phyloP scores from a whole-genome alignment of 2,797 vertebrate species.

The Taeniopygia guttata region DNA sequence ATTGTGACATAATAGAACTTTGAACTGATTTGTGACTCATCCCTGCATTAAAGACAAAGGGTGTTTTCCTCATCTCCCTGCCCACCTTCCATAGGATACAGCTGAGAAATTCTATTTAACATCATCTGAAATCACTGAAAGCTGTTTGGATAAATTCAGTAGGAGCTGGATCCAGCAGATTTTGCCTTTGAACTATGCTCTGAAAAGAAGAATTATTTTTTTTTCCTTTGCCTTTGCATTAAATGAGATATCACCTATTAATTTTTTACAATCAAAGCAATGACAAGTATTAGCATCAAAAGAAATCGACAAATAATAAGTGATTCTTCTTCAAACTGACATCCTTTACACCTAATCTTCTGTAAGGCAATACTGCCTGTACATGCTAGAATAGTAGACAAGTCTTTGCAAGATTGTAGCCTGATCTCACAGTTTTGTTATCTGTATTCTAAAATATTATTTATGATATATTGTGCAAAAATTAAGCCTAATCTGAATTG shows the following conservation, averaged over 20 bases:
- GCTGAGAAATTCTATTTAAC: not conserved
- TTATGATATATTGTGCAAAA: constrained; percentile 2
- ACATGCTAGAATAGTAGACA: not conserved
- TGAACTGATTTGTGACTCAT: not conserved
- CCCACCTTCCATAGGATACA: not conserved
- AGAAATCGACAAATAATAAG: not conserved
- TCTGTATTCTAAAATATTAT: not conserved
- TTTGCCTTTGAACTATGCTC: constrained; percentile 20
- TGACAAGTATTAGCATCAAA: constrained; percentile 20
- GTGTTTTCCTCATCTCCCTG: not conserved
- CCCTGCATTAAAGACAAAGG: not conserved
- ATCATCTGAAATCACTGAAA: not conserved
- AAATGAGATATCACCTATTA: not conserved
- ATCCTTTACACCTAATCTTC: not conserved
- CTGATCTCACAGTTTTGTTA: not conserved
- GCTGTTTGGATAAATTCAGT: not conserved
- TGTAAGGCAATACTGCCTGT: not conserved
- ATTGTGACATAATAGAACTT: not conserved
- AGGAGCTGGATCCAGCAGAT: not conserved
- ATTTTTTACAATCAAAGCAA: constrained; percentile 1
- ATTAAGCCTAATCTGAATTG: constrained; percentile 14
- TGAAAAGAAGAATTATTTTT: not conserved
- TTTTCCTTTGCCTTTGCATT: not conserved
- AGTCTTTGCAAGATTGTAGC: not conserved
- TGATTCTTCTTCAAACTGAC: not conserved